Evolutionary conservation across 2,888 invertebrate species (phyloP).

Genomic region (Apocheima hispidaria): DNA sequence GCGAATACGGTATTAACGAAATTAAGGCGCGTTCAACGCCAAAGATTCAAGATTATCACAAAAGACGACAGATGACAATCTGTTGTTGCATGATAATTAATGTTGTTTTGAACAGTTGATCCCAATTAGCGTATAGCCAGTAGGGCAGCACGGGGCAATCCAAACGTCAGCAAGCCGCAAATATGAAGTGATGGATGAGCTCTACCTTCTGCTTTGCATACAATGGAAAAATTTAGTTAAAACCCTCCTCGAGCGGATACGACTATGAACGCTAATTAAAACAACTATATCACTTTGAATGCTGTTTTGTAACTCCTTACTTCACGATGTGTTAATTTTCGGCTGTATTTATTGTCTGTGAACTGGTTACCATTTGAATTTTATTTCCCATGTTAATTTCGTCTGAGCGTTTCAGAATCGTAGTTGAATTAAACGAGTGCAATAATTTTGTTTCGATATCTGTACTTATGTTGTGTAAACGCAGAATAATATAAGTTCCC

Average conservation of each 20-base stretch:
- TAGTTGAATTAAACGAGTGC: constrained; percentile 24
- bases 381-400: constrained; percentile 39
- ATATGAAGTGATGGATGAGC: constrained; percentile 84
- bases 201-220: constrained; percentile 77
- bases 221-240: constrained; percentile 76
- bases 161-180: constrained; percentile 70
- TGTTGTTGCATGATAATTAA: constrained; percentile 41
- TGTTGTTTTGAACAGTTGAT: constrained; percentile 41
- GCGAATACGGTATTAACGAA: constrained; percentile 36
- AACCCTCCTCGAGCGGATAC: constrained; percentile 68
- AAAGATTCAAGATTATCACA: constrained; percentile 39
- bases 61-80: constrained; percentile 43
- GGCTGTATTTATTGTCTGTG: constrained; percentile 62
- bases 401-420: constrained; percentile 35
- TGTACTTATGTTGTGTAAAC: constrained; percentile 16
- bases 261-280: constrained; percentile 82
- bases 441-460: constrained; percentile 30
- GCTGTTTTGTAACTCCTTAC: constrained; percentile 66
- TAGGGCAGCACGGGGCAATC: constrained; percentile 63
- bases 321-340: constrained; percentile 67
- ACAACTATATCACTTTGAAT: constrained; percentile 73
- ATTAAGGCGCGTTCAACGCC: constrained; percentile 28
- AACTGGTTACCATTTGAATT: constrained; percentile 45
- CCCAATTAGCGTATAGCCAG: constrained; percentile 56
- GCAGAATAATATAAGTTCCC: constrained; percentile 42